Conservation (phyloP, 1,140 invertebrate genomes). For the Diploscapter pachys region DNA sequence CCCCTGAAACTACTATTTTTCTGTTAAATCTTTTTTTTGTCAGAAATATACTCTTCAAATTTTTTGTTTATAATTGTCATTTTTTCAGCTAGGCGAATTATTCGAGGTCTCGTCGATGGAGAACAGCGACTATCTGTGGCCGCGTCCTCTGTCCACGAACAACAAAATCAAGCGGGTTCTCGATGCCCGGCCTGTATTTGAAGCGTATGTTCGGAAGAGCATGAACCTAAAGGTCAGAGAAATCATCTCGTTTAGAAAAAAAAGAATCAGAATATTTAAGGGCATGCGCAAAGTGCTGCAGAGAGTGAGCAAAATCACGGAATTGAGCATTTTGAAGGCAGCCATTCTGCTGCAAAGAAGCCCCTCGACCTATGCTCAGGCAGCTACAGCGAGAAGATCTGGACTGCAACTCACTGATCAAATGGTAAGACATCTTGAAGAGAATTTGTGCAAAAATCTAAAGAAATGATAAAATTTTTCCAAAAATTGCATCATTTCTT, state of each 20-base stretch:
- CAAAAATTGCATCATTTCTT: no score
- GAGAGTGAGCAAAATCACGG: constrained; percentile 19
- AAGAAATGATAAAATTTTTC: no score
- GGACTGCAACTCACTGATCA: constrained; percentile 8
- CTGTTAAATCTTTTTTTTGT: no score
- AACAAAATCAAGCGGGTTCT: constrained; percentile 13
- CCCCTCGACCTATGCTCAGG: constrained; percentile 16
- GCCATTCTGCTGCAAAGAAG: constrained; percentile 21
- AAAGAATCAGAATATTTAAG: not conserved
- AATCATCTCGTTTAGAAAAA: no score
- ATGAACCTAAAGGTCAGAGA: constrained; percentile 5
- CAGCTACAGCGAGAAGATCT: constrained; percentile 8
- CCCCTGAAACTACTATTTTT: no score
- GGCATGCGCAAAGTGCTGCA: constrained; percentile 27
- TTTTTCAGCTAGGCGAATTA: constrained; percentile 20
- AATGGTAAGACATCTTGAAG: not conserved
- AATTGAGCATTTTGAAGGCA: constrained; percentile 21
- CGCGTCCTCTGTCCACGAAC: constrained; percentile 9
- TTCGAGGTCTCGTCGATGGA: constrained; percentile 19
- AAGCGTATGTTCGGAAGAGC: constrained; percentile 26
- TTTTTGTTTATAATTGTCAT: not conserved
- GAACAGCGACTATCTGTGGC: constrained; percentile 4
- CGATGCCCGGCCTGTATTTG: constrained; percentile 24
- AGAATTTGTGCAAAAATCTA: no score
- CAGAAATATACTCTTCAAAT: no score